phyloP scores from a whole-genome alignment of 2,888 invertebrate genomes.

The Lochmaea capreae region DNA sequence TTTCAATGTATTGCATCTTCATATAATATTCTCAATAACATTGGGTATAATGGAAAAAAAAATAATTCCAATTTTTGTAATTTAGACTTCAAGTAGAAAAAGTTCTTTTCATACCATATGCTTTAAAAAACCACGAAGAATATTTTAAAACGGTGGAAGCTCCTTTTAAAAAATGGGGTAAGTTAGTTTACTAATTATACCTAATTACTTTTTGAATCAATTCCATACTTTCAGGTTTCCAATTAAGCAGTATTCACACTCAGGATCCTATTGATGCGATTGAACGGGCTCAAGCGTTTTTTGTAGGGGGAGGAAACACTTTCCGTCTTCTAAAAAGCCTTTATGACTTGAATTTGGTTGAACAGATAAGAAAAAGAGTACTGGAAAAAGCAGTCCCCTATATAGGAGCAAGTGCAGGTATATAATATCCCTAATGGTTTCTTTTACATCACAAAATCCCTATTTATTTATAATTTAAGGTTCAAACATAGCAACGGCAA shows the following conservation, averaged over 20 bases:
- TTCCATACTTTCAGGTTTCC: slow-evolving; percentile 63
- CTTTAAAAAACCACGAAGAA: slow-evolving; percentile 73
- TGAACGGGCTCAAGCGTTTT: slow-evolving; percentile 75
- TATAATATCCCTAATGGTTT: neutral
- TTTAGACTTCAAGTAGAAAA: slow-evolving; percentile 73
- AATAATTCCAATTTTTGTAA: slow-evolving; percentile 2
- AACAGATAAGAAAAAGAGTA: slow-evolving; percentile 73
- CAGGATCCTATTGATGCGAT: slow-evolving; percentile 71
- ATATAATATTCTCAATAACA: no score
- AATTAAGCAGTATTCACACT: slow-evolving; percentile 76
- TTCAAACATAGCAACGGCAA: slow-evolving; percentile 83
- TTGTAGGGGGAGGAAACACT: slow-evolving; percentile 86
- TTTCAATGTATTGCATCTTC: no score
- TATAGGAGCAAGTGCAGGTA: slow-evolving; percentile 83
- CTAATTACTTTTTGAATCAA: neutral
- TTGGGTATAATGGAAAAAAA: neutral
- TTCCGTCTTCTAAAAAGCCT: slow-evolving; percentile 78
- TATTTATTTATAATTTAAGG: slow-evolving; percentile 45
- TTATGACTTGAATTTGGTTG: slow-evolving; percentile 76
- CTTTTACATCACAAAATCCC: neutral
- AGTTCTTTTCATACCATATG: slow-evolving; percentile 82
- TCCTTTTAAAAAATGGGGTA: slow-evolving; percentile 75
- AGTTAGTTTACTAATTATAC: slow-evolving; percentile 24
- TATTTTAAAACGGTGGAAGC: slow-evolving; percentile 73
- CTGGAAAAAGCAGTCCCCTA: slow-evolving; percentile 75